Evolutionary conservation across 2,888 invertebrate species (phyloP).

Genomic region (Mycogona germanica): DNA sequence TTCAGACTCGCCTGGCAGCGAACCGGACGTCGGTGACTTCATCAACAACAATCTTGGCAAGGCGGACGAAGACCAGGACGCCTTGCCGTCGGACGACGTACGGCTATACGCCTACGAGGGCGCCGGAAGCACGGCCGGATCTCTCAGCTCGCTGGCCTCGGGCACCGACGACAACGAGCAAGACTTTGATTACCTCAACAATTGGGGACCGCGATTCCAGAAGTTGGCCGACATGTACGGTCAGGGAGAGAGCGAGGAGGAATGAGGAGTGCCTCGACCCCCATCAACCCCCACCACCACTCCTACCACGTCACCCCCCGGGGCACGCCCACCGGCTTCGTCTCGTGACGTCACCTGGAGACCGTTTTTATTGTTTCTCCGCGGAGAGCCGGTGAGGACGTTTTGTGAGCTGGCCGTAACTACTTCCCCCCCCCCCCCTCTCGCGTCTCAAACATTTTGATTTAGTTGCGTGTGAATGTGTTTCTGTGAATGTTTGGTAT

Average conservation of each 20-base stretch:
- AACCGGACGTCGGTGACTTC: slow-evolving; percentile 78
- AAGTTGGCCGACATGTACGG: slow-evolving; percentile 90
- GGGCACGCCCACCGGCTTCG: no score
- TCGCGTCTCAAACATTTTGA: no score
- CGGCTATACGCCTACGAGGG: slow-evolving; percentile 97
- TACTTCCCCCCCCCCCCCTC: no score
- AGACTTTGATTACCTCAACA: slow-evolving; percentile 86
- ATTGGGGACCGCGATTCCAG: slow-evolving; percentile 91
- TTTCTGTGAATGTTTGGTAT: no score
- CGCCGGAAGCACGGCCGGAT: slow-evolving; percentile 84
- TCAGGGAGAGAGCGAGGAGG: slow-evolving; percentile 71
- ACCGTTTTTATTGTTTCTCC: no score
- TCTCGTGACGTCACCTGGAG: no score
- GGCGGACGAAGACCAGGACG: slow-evolving; percentile 82
- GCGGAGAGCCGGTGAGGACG: no score
- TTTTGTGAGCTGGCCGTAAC: no score
- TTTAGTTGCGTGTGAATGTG: no score
- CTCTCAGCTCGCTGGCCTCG: slow-evolving; percentile 81
- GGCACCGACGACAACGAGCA: slow-evolving; percentile 87
- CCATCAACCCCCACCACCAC: no score
- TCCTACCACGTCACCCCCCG: no score
- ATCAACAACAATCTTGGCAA: slow-evolving; percentile 77
- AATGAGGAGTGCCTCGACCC: no score
- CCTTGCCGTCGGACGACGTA: slow-evolving; percentile 88
- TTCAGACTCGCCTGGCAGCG: slow-evolving; percentile 43